These are phyloP conservation scores for Metellina segmentata DNA, from an alignment of 2,888 invertebrate species.

Conservation along the genomic window DNA sequence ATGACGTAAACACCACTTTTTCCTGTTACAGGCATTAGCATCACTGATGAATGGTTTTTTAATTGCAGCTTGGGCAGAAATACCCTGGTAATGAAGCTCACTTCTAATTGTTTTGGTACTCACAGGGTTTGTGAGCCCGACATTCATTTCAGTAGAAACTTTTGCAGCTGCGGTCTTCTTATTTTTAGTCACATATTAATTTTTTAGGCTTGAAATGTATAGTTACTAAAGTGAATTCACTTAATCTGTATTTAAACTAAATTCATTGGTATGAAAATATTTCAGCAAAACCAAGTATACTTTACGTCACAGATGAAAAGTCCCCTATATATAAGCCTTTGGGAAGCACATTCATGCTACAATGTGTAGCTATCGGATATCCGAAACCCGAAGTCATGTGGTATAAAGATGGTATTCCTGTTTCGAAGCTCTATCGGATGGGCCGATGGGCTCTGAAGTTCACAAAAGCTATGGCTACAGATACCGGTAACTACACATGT, in stretches of 20 bases:
- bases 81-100: no score
- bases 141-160: no score
- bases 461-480: conserved; percentile 84
- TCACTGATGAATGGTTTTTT: no score
- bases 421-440: conserved; percentile 26
- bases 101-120: no score
- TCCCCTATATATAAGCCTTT: conserved; percentile 35
- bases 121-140: no score
- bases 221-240: not conserved
- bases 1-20: no score
- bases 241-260: not conserved
- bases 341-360: conserved; percentile 56
- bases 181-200: no score
- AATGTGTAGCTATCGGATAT: conserved; percentile 62
- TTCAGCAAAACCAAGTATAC: conserved; percentile 57
- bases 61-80: no score
- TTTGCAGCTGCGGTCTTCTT: no score
- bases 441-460: conserved; percentile 81
- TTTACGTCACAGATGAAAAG: conserved; percentile 51
- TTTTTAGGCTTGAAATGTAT: no score
- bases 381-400: conserved; percentile 65
- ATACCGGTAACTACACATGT: conserved; percentile 81
- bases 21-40: no score
- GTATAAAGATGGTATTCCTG: conserved; percentile 62
- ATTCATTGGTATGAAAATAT: not conserved